Evolutionary conservation across 1,140 invertebrate species (phyloP).

Genomic region (Drosophila subpulchrella): DNA sequence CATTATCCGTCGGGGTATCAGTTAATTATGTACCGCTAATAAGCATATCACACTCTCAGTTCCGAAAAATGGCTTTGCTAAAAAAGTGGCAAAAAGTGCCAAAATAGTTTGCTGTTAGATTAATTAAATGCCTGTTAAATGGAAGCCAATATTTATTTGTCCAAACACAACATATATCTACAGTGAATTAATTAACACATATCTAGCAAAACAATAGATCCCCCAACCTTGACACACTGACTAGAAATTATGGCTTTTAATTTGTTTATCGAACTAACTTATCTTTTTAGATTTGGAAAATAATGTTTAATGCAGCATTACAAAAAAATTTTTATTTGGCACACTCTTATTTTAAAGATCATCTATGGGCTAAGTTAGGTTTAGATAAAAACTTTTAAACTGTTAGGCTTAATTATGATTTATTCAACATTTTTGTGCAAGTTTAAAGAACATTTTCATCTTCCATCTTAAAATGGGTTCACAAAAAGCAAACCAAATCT

Average conservation of each 20-base stretch:
- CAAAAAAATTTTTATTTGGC: neutral
- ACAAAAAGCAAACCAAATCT: too few species aligned
- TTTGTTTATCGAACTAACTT: neutral
- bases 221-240: slow-evolving; percentile 33
- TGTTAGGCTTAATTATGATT: too few species aligned
- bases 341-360: too few species aligned
- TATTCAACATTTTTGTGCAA: too few species aligned
- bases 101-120: slow-evolving; percentile 17
- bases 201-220: slow-evolving; percentile 12
- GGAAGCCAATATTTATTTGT: slow-evolving; percentile 14
- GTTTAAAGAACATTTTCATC: too few species aligned
- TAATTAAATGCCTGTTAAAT: slow-evolving; percentile 25
- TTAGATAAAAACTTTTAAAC: too few species aligned
- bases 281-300: neutral
- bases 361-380: too few species aligned
- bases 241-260: slow-evolving; percentile 11
- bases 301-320: too few species aligned
- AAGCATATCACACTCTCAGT: slow-evolving; percentile 14
- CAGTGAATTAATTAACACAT: slow-evolving; percentile 45
- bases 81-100: neutral
- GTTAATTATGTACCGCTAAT: slow-evolving; percentile 21
- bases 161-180: slow-evolving; percentile 4
- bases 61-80: slow-evolving; percentile 7
- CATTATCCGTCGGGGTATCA: slow-evolving; percentile 17
- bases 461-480: too few species aligned